Percentiles rank a stretch among this genome's conserved stretches.
Evolutionary conservation across 2,797 vertebrate species (phyloP).

Genomic region (Psittacula echo): DNA sequence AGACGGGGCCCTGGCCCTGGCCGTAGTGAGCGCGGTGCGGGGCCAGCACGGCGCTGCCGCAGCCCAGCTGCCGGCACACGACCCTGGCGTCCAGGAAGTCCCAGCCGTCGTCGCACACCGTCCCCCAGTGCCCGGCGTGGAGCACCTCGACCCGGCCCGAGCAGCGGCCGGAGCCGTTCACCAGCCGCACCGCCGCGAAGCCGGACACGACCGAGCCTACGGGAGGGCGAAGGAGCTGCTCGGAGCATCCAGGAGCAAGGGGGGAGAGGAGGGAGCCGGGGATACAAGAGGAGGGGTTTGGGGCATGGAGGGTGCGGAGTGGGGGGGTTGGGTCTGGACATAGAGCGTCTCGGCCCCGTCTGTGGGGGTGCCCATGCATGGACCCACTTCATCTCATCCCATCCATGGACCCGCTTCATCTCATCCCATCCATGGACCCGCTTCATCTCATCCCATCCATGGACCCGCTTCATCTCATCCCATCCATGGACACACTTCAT

Average conservation of each 20-base stretch:
- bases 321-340: neutral
- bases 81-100: constrained; percentile 8
- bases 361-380: too few species aligned
- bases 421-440: neutral
- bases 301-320: neutral
- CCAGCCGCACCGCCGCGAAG: neutral
- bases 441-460: too few species aligned
- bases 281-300: neutral
- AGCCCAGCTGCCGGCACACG: constrained; percentile 47
- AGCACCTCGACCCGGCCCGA: constrained; percentile 43
- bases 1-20: neutral
- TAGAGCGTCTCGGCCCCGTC: neutral
- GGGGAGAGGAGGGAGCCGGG: neutral
- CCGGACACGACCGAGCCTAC: neutral
- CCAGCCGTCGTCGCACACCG: neutral
- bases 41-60: neutral
- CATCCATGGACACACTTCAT: too few species aligned
- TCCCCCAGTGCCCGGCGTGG: neutral
- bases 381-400: too few species aligned
- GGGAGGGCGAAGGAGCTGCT: neutral
- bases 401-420: neutral
- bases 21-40: neutral
- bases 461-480: too few species aligned
- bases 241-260: neutral
- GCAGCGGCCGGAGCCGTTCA: neutral